Percentiles rank a stretch among this genome's conserved stretches.
phyloP scores from a whole-genome alignment of 2,113 vertebrate genomes.

The Ictalurus furcatus region DNA sequence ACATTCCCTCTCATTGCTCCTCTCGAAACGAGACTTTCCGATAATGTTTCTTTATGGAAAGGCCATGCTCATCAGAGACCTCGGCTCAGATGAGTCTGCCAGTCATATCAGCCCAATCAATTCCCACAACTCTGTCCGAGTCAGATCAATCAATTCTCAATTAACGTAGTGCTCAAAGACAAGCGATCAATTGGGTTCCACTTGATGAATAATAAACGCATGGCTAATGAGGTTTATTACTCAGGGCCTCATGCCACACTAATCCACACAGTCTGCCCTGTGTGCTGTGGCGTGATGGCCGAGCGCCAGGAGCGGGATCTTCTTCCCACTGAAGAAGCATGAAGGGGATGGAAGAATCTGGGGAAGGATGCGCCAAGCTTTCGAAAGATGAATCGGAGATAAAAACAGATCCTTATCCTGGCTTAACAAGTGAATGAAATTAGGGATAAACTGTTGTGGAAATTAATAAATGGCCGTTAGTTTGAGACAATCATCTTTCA shows the following conservation, averaged over 20 bases:
- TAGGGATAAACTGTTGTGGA: not conserved
- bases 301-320: not conserved
- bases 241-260: conserved; percentile 22
- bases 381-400: not conserved
- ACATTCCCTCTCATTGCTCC: not conserved
- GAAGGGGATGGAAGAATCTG: not conserved
- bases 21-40: not conserved
- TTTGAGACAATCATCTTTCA: not conserved
- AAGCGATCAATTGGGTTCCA: conserved; percentile 64
- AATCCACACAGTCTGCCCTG: conserved; percentile 30
- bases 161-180: conserved; percentile 69
- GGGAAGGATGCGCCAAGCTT: not conserved
- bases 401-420: not conserved
- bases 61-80: conserved; percentile 53
- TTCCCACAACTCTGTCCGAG: conserved; percentile 60
- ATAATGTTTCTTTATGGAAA: conserved; percentile 56
- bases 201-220: conserved; percentile 71
- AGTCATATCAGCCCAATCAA: conserved; percentile 51
- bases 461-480: not conserved
- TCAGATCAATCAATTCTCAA: conserved; percentile 72
- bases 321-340: conserved; percentile 32
- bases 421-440: not conserved
- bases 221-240: conserved; percentile 58
- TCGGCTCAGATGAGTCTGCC: conserved; percentile 53
- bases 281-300: not conserved